phyloP scores from a whole-genome alignment of 2,888 invertebrate genomes.

The Agrochola circellaris region DNA sequence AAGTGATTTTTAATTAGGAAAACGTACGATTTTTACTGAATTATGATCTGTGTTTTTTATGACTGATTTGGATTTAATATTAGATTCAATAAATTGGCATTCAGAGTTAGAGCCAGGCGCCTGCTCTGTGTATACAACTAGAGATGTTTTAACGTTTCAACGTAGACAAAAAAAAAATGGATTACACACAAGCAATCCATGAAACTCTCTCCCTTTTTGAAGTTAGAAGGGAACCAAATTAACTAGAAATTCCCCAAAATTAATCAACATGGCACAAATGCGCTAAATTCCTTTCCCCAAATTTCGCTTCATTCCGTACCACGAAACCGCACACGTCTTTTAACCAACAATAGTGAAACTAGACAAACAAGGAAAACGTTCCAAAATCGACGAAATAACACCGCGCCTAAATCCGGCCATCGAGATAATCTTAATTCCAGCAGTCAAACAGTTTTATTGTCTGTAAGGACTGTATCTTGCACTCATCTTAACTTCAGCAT shows the following conservation, averaged over 20 bases:
- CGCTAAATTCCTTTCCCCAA: constrained; percentile 22
- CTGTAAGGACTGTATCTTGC: constrained; percentile 53
- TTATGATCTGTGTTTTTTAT: neutral
- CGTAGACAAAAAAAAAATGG: fast-evolving
- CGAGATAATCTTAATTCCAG: constrained; percentile 64
- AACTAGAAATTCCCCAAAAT: constrained; percentile 11
- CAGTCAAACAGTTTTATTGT: constrained; percentile 61
- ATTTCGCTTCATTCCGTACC: constrained; percentile 16
- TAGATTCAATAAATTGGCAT: neutral
- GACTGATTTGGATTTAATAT: neutral
- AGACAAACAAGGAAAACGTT: constrained; percentile 46
- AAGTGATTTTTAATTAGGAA: neutral
- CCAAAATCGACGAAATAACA: constrained; percentile 38
- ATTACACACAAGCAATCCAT: neutral
- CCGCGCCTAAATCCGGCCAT: constrained; percentile 27
- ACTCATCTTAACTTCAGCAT: constrained; percentile 60
- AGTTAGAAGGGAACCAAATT: neutral
- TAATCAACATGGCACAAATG: constrained; percentile 19
- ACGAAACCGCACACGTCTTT: constrained; percentile 28
- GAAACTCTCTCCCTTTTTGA: neutral
- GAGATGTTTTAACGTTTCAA: neutral
- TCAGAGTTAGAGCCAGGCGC: neutral
- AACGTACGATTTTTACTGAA: neutral
- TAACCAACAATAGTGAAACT: constrained; percentile 23
- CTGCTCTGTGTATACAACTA: too few species aligned